Evolutionary conservation across 2,888 invertebrate genomes (phyloP).

Genomic region (Trisateles emortualis): DNA sequence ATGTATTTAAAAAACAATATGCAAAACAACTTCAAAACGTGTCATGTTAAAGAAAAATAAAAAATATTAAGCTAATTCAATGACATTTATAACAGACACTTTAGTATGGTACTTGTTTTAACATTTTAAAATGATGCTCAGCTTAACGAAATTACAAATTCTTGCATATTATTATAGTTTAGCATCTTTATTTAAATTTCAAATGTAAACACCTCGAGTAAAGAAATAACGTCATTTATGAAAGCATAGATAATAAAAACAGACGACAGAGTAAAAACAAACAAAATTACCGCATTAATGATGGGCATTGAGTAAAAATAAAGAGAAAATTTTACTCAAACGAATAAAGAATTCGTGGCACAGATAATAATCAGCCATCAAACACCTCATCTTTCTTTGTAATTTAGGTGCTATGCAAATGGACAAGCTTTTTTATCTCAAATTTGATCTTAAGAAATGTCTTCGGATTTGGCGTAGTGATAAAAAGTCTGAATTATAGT

Average conservation of each 20-base stretch:
- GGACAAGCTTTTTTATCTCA: slow-evolving; percentile 55
- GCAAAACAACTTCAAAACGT: slow-evolving; percentile 6
- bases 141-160: slow-evolving; percentile 1
- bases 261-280: slow-evolving; percentile 15
- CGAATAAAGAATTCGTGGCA: slow-evolving; percentile 29
- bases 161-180: slow-evolving; percentile 1
- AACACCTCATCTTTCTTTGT: slow-evolving; percentile 55
- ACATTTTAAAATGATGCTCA: not conserved
- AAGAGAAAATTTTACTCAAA: slow-evolving; percentile 19
- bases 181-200: not conserved
- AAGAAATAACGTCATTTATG: slow-evolving; percentile 6
- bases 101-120: slow-evolving; percentile 4
- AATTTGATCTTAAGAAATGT: slow-evolving; percentile 52
- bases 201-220: not conserved
- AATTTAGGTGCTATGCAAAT: slow-evolving; percentile 60
- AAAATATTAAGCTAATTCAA: not conserved
- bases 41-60: slow-evolving; percentile 9
- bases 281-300: slow-evolving; percentile 24
- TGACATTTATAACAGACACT: slow-evolving; percentile 4
- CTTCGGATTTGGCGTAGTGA: slow-evolving; percentile 55
- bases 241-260: slow-evolving; percentile 23
- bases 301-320: slow-evolving; percentile 28
- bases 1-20: slow-evolving; percentile 6
- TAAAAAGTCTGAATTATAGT: slow-evolving; percentile 50
- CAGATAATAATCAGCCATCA: slow-evolving; percentile 51